Evolutionary conservation across 2,113 vertebrate species (phyloP), one percentile per base, ranked within the genome.

Genomic region (Bucco capensis): DNA sequence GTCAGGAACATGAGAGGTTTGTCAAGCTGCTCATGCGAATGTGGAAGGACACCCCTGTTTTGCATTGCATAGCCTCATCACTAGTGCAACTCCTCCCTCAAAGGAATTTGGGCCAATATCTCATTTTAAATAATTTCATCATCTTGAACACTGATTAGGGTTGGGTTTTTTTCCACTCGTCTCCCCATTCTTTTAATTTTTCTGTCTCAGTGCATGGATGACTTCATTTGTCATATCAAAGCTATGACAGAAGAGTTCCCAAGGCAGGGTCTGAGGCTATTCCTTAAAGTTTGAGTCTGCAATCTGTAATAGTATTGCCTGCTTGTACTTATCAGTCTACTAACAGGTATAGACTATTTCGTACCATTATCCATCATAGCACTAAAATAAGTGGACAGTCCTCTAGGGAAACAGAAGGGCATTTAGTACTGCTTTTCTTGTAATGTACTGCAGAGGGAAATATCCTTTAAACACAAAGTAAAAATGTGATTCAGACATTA

Each of bases 241-340:
- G 93, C 46, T 30, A 12, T 28, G 28, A 30, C 57, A 60, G 64
- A 83, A 30, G 5, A 18, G 27, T 46, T 92, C 88, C 62, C 18
- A 42, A 86, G 87, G 93, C 78, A 91, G 54, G 50, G 33, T 84
- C 82, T 18, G 35, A 73, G 88, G 92, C 81, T 86, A 38, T 35
- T 81, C 57, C 75, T 22, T 6, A 50, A 65, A 85, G 37, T 37
- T 42, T 51, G 37, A 90, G 54, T 66, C 56, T 69, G 28, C 3
- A 28, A 28, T 12, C 30, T 58, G 83, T 33, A 62, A 69, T 50
- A 17, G 33, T 12, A 42, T 70, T 54, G 38, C n/a, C 71, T 89
- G 54, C 51, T 2, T 7, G 71, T n/a, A 33, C 7, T 5, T 28
- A 30, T 69, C 57, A 81, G 27, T 11, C 70, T 80, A 51, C 27